These are phyloP conservation scores for Gerris lacustris DNA, from an alignment of 2,888 invertebrate species.

Conservation along the genomic window DNA sequence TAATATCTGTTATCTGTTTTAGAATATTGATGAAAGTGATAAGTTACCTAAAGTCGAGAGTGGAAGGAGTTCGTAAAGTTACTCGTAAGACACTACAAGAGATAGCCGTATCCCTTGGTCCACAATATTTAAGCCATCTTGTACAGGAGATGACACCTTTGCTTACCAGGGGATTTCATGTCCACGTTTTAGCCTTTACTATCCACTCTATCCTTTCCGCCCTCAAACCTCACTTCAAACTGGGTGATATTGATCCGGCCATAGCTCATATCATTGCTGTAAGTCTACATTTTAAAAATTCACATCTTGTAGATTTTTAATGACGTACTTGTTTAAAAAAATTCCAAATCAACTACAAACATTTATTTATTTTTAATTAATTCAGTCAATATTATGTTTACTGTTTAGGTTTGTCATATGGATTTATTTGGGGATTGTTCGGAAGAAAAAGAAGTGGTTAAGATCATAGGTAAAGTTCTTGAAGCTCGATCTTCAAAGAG, in stretches of 20 bases:
- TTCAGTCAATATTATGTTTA: not conserved
- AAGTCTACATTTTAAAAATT: slow-evolving; percentile 36
- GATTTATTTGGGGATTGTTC: slow-evolving; percentile 79
- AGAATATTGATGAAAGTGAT: slow-evolving; percentile 79
- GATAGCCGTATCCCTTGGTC: slow-evolving; percentile 74
- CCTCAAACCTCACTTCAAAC: slow-evolving; percentile 54
- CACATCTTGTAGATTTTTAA: not conserved
- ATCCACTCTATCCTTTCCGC: slow-evolving; percentile 68
- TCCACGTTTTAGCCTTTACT: slow-evolving; percentile 83
- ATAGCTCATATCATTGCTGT: slow-evolving; percentile 39
- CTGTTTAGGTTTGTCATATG: slow-evolving; percentile 39
- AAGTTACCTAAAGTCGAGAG: slow-evolving; percentile 75
- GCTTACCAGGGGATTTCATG: slow-evolving; percentile 79
- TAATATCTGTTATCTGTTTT: too few relatives aligned
- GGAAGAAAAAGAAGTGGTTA: slow-evolving; percentile 84
- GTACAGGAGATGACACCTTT: slow-evolving; percentile 67
- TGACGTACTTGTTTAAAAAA: too few relatives aligned
- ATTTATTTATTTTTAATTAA: too few relatives aligned
- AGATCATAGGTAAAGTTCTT: slow-evolving; percentile 64
- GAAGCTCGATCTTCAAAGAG: slow-evolving; percentile 79
- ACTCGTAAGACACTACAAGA: slow-evolving; percentile 86
- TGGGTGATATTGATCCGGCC: slow-evolving; percentile 57
- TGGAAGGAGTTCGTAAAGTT: slow-evolving; percentile 71
- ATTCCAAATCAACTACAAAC: too few relatives aligned
- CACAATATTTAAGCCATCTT: slow-evolving; percentile 61